These are phyloP conservation scores for Creontiades dilutus DNA, from an alignment of 2,888 invertebrate genomes.

Conservation along the genomic window DNA sequence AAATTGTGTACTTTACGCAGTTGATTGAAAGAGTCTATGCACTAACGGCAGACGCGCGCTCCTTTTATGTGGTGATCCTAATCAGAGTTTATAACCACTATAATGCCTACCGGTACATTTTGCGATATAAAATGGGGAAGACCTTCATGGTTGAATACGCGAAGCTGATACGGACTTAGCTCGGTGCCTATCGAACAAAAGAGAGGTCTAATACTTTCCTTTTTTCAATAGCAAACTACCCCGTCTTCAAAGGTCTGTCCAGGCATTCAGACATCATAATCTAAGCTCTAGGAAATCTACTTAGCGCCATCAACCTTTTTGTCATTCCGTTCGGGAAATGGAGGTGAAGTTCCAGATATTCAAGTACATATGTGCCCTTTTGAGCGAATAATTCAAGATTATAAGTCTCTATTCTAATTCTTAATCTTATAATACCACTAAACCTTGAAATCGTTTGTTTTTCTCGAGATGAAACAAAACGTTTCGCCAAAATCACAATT, in stretches of 20 bases:
- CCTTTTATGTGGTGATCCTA: neutral
- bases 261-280: neutral
- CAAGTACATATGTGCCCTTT: too few species aligned
- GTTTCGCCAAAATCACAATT: too few species aligned
- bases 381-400: too few species aligned
- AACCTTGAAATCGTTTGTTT: too few species aligned
- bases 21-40: neutral
- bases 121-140: neutral
- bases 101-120: neutral
- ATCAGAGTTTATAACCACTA: neutral
- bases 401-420: too few species aligned
- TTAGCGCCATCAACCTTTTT: too few species aligned
- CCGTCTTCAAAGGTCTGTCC: neutral
- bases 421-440: too few species aligned
- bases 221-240: too few species aligned
- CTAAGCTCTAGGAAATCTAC: neutral
- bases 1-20: neutral
- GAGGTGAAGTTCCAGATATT: too few species aligned
- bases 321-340: too few species aligned
- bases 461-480: too few species aligned
- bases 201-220: too few species aligned
- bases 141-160: neutral
- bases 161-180: neutral
- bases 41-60: neutral
- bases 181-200: neutral